phyloP scores from a whole-genome alignment of 1,140 invertebrate species.

The Papilio polyxenes region DNA sequence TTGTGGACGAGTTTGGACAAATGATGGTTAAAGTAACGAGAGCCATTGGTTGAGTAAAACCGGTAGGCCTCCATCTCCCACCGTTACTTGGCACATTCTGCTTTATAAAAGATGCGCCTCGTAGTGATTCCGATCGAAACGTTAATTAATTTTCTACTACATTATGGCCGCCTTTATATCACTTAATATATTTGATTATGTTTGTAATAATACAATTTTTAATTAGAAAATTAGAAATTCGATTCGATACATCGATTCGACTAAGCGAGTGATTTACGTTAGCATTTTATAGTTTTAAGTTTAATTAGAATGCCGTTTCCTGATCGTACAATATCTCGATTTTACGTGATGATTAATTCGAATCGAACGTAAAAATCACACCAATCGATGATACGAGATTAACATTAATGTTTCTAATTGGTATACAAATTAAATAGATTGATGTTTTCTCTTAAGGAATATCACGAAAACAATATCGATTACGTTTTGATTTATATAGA shows the following conservation, averaged over 20 bases:
- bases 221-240: constrained; percentile 49
- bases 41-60: constrained; percentile 70
- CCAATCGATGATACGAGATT: constrained; percentile 18
- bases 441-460: constrained; percentile 25
- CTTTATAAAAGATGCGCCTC: constrained; percentile 62
- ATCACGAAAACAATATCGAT: constrained; percentile 32
- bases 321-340: constrained; percentile 28
- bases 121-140: constrained; percentile 70
- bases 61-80: constrained; percentile 71
- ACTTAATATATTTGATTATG: constrained; percentile 60
- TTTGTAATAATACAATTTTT: constrained; percentile 46
- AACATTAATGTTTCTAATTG: constrained; percentile 35
- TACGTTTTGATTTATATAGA: constrained; percentile 28
- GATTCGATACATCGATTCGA: constrained; percentile 41
- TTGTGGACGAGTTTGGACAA: constrained; percentile 61
- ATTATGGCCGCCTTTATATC: constrained; percentile 61
- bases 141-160: constrained; percentile 76
- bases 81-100: constrained; percentile 67
- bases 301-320: constrained; percentile 47
- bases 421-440: constrained; percentile 32
- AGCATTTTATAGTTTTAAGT: constrained; percentile 47
- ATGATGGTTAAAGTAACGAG: constrained; percentile 66
- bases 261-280: constrained; percentile 46
- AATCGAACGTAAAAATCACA: constrained; percentile 22
- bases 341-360: constrained; percentile 30